Base-by-base conservation (phyloP, 1,140 invertebrate species). In the Pachyrhynchus sulphureomaculatus region DNA sequence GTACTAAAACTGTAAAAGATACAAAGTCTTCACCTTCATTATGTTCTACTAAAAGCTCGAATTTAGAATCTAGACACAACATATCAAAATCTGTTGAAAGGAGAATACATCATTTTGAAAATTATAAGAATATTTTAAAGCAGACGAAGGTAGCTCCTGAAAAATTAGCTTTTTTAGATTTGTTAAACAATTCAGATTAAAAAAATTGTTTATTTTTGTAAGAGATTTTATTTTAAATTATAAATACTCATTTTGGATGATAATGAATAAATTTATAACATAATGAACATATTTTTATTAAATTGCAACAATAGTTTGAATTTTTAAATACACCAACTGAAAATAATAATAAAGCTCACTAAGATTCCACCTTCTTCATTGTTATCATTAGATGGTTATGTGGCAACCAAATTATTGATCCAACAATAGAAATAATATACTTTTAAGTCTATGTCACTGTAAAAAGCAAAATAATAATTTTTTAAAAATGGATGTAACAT, bases 401-500 rank as follows among this genome's bases (percentile, higher is more conserved):
- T 24, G 4, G n/a, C 23, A 47, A 15, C 18, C 10, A 9, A 42
- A 12, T 1, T 21, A 12, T 42, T 29, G 26, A 29, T 29, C 26
- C 2, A 42, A 42, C 39, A 42, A 4, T 2, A 15, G 1, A 15
- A 13, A 2, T 12, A 18, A 6, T 5, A 5, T 13, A 3, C 5
- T 37, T 37, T 18, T 6, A 13, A 20, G 39, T 21, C 18, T 42
- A 20, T 42, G 39, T 42, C 39, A 42, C 15, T 8, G 4, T 8
- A 42, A 6, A 29, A 29, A 29, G 6, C 26, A 42, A 42, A 20
- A 42, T 20, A 42, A 42, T n/a, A n/a, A n/a, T n/a, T 42, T 5
- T 2, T 42, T 49, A 32, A 51, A 53, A 62, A 81, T 85, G 84
- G 76, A 87, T 64, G 67, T 82, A 4, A 79, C 80, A 32, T 87